Evolutionary conservation across 2,797 vertebrate genomes (phyloP), one percentile per base, ranked within the genome.

Genomic region (Mastacembelus armatus): DNA sequence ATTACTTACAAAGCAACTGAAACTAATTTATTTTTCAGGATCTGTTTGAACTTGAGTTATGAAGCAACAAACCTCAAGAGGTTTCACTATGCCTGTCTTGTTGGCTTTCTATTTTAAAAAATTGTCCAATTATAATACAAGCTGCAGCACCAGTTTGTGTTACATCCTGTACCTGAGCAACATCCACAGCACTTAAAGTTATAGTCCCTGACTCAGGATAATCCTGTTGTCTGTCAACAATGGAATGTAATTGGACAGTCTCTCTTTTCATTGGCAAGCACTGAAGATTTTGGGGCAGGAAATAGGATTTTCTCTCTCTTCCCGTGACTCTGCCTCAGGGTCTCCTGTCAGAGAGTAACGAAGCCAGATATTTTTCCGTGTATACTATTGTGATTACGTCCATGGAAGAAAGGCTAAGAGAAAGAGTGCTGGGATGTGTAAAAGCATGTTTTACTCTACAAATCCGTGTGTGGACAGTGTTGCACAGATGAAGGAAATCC

Each of bases 401-500:
- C 73, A 68, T n/a, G 44, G 74, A 43, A 74, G 64, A 76, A 62
- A 50, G 64, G 15, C 18, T 54, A 47, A 44, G 45, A 68, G 69
- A 57, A 62, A 66, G 42, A 49, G 67, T 32, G 68, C 49, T 19
- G 51, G 45, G 42, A 68, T 43, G 71, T 70, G 82, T 66, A 66
- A 65, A 78, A 38, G 77, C 52, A 66, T 66, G 74, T 66, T 52
- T 29, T 44, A 62, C 68, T 57, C 49, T 52, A 59, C 55, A 79
- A 65, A 68, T 48, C 50, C 38, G 32, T 26, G 65, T 43, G 58
- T 76, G 77, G 42, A 65, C 82, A 83, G 89, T 87, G 81, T 75
- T 68, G 67, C 78, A 55, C 69, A 66, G 77, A 88, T 87, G 92
- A 91, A 93, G 89, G 90, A 91, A 92, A 91, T 74, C 75, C 86